Base-by-base conservation (phyloP, 2,797 vertebrate genomes). In the Lacerta viridis region DNA sequence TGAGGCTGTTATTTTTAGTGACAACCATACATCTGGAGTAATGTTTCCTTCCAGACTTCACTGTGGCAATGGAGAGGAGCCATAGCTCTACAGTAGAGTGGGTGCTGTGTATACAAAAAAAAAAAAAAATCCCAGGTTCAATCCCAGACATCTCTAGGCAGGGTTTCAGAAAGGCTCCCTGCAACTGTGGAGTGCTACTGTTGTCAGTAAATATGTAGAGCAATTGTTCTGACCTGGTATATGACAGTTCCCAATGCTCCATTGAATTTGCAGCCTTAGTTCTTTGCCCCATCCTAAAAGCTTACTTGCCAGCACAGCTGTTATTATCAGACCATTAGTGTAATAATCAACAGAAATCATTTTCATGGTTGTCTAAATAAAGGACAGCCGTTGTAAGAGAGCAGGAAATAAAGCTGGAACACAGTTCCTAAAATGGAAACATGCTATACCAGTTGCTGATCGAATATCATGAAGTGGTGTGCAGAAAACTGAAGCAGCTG, bases 401-500 rank as follows among this genome's bases (percentile, higher is more conserved):
- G 87, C 75, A 88, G 94, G 91, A 86, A 92, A 93, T 84, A 80
- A 94, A 82, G 76, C 23, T 84, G 91, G 89, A 88, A 80, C 84
- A 82, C 84, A 86, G 80, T 88, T 93, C 89, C 87, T 55, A 91
- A 93, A 93, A 93, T 92, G 90, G 92, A 95, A 93, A 89, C 76
- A 79, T 90, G 8, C 92, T 27, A 91, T 87, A 90, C 80, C 2
- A 72, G 23, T 85, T 85, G 59, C 78, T 36, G 36, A 90, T 61
- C 68, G 93, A 55, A 55, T 55, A 55, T 55, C 15, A 3, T 15
- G 13, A 55, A 55, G 50, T 55, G 50, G 13, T 55, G 50, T 55
- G 50, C 50, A 55, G 50, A 55, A 55, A 55, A 55, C 50, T 1
- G 50, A 55, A 55, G 50, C 50, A 55, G 50, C 50, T 15, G 50